Conservation (phyloP, 2,113 vertebrate species). For the Thryonomys swinderianus region DNA sequence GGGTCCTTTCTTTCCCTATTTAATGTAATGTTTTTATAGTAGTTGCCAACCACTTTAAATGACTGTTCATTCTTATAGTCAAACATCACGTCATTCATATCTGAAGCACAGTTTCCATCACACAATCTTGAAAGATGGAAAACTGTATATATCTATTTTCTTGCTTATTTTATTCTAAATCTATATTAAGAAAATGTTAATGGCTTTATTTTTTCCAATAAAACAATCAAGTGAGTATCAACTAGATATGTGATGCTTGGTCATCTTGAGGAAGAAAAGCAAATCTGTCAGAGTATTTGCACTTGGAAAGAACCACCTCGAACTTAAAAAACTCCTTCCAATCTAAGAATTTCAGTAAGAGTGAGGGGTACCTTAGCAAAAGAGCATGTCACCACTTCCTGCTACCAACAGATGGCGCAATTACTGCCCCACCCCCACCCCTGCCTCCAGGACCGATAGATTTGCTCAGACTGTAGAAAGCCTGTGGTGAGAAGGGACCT, state of each 20-base stretch:
- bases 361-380: background rate
- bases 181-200: background rate
- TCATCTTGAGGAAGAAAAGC: background rate
- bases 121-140: background rate
- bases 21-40: background rate
- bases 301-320: background rate
- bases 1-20: background rate
- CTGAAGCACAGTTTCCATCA: slow-evolving; percentile 17
- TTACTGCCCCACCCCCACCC: no score
- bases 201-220: background rate
- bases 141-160: background rate
- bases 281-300: background rate
- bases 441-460: background rate
- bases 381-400: background rate
- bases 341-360: background rate
- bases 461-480: background rate
- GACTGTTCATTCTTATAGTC: background rate
- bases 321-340: background rate
- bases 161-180: slow-evolving; percentile 10
- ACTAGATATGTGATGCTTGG: background rate
- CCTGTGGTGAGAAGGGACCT: background rate
- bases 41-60: background rate
- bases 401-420: background rate
- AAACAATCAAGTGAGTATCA: background rate
- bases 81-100: background rate